Evolutionary conservation across 1,140 invertebrate genomes (phyloP), one percentile per base, ranked within the genome.

Genomic region (Octopus sinensis): DNA sequence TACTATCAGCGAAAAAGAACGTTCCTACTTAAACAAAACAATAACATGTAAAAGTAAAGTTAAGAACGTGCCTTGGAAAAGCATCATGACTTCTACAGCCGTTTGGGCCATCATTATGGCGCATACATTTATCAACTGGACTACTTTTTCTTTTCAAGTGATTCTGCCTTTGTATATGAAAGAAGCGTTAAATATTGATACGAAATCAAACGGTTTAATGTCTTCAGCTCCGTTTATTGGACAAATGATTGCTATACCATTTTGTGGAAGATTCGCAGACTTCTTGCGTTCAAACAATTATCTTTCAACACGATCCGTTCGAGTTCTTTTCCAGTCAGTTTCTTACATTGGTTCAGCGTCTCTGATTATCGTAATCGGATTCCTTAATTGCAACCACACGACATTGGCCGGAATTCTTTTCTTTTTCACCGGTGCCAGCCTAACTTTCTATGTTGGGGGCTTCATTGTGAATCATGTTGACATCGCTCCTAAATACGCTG

Each of bases 161-260:
- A 76, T 56, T 6, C 43, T 86, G 10, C 85, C 85, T 3, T 80
- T 79, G 17, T 86, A 82, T 53, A 86, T 86, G 85, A 85, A 82
- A 76, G 85, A 86, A 77, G 82, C 84, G 10, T 80, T 84, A 17
- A 81, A 84, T 56, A 86, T 86, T 79, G 83, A 84, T 53, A 82
- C 86, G n/a, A 53, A 53, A 78, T 7, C 9, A 96, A 96, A 97
- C 90, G 96, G 96, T 30, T 91, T 96, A 0, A 91, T 96, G 78
- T 97, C 96, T 1, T 95, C 96, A 52, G 91, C 97, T 75, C 96
- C 96, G 5, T 97, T 97, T 91, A 87, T 97, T 54, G 94, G 94
- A 4, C 96, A 96, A 94, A 93, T 94, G 0, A 90, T 96, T 30
- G 92, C 94, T 9, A 90, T 96, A 4, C 94, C 95, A 87, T 86